Percentiles rank a stretch among this genome's conserved stretches.
Conservation (phyloP, 2,888 invertebrate genomes). For the Drymonia ruficornis region DNA sequence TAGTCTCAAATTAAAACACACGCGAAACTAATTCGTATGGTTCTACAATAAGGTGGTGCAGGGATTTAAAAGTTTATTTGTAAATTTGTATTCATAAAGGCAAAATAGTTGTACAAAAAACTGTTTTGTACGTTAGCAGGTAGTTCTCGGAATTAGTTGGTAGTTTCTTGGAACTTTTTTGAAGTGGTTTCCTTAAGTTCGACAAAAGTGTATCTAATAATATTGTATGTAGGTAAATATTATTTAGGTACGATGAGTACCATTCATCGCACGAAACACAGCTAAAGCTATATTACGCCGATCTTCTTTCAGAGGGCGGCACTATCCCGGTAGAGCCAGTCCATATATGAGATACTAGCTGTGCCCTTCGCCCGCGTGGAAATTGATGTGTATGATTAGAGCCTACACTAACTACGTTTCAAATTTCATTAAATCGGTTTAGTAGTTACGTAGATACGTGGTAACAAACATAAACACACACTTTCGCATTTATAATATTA, state of each 20-base stretch:
- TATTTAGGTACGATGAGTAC: not conserved
- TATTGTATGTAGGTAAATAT: not conserved
- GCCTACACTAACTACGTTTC: too few species aligned
- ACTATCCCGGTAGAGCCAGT: too few species aligned
- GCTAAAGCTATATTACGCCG: too few species aligned
- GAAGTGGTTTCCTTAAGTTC: slow-evolving; percentile 37
- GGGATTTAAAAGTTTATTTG: not conserved
- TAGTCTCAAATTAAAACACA: not conserved
- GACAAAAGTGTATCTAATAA: not conserved
- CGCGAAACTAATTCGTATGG: slow-evolving; percentile 4
- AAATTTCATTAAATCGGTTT: too few species aligned
- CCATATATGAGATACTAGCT: too few species aligned
- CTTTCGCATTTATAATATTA: too few species aligned
- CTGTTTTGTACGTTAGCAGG: slow-evolving; percentile 55
- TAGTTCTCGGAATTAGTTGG: slow-evolving; percentile 60
- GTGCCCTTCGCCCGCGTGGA: too few species aligned
- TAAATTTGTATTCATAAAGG: not conserved
- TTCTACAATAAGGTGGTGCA: slow-evolving; percentile 5
- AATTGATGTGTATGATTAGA: too few species aligned
- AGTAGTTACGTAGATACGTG: too few species aligned
- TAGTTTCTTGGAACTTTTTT: slow-evolving; percentile 62
- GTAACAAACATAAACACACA: too few species aligned
- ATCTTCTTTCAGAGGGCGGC: too few species aligned
- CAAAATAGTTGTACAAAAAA: slow-evolving; percentile 40
- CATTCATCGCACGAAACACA: too few species aligned